Conservation (phyloP, 2,888 invertebrate species). For the Phortica magna region DNA sequence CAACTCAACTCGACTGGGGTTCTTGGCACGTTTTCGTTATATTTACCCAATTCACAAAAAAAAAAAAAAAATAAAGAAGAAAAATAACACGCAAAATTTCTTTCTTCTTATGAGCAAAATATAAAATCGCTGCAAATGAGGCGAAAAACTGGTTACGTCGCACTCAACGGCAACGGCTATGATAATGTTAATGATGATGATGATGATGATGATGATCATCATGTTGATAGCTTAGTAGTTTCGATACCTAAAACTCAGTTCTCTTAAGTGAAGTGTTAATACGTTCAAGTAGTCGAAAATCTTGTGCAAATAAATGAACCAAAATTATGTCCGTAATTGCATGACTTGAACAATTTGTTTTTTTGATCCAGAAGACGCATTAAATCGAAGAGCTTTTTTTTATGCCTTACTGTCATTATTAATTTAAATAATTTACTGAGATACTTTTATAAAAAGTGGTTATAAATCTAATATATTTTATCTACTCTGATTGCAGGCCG, state of each 20-base stretch:
- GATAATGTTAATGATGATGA: background rate
- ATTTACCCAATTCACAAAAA: conserved; percentile 36
- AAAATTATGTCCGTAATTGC: background rate
- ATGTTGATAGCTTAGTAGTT: background rate
- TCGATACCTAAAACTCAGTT: too few species aligned
- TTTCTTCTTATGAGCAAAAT: background rate
- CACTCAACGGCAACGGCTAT: background rate
- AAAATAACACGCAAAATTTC: background rate
- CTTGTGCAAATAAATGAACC: conserved; percentile 4
- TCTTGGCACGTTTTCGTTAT: conserved; percentile 39
- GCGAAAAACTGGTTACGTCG: conserved; percentile 22
- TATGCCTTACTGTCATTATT: too few species aligned
- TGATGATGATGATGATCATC: background rate
- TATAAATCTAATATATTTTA: too few species aligned
- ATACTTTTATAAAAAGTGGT: too few species aligned
- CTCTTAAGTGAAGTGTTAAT: conserved; percentile 11
- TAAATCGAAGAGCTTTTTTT: too few species aligned
- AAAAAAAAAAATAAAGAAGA: conserved; percentile 11
- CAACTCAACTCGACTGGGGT: conserved; percentile 16
- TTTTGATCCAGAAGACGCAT: too few species aligned
- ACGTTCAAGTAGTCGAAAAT: conserved; percentile 5
- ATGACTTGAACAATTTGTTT: background rate
- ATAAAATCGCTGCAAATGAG: conserved; percentile 2
- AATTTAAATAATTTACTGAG: too few species aligned
- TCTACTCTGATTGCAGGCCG: too few species aligned